These are phyloP conservation scores for Sinohyriopsis cumingii DNA, from an alignment of 2,888 invertebrate genomes.

Conservation along the genomic window DNA sequence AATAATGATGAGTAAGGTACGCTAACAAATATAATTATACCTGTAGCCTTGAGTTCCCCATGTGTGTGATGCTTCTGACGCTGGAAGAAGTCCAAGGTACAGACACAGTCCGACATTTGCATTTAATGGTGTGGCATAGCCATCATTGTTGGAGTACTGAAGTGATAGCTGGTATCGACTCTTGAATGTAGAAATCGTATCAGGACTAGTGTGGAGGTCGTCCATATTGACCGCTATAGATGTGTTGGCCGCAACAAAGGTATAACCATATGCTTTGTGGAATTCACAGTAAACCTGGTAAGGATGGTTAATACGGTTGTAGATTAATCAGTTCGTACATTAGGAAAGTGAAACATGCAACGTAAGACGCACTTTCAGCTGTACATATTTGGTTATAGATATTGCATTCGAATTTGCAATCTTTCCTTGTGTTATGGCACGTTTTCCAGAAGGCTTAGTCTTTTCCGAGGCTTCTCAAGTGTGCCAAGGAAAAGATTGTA, in stretches of 20 bases:
- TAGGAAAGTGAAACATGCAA: too few species aligned
- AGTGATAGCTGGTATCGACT: conserved; percentile 11
- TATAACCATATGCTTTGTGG: conserved; percentile 14
- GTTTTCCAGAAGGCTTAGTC: too few species aligned
- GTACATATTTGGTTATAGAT: too few species aligned
- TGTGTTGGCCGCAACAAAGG: conserved; percentile 13
- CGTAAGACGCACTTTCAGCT: too few species aligned
- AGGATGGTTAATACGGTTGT: conserved; percentile 15
- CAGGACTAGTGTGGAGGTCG: conserved; percentile 14
- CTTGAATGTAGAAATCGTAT: conserved; percentile 12
- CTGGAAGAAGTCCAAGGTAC: conserved; percentile 19
- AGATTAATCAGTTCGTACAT: neutral
- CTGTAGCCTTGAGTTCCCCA: conserved; percentile 17
- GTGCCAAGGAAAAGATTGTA: too few species aligned
- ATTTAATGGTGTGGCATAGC: conserved; percentile 13
- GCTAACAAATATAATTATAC: too few species aligned
- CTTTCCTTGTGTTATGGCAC: too few species aligned
- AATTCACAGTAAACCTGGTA: conserved; percentile 25
- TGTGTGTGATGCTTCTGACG: neutral
- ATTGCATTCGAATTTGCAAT: too few species aligned
- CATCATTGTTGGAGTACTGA: conserved; percentile 14
- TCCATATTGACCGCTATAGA: conserved; percentile 13
- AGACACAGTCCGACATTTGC: conserved; percentile 16
- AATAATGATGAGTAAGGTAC: too few species aligned
- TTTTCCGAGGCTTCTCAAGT: too few species aligned